Evolutionary conservation across 2,797 vertebrate species (phyloP).

Genomic region (Rousettus madagascariensis): DNA sequence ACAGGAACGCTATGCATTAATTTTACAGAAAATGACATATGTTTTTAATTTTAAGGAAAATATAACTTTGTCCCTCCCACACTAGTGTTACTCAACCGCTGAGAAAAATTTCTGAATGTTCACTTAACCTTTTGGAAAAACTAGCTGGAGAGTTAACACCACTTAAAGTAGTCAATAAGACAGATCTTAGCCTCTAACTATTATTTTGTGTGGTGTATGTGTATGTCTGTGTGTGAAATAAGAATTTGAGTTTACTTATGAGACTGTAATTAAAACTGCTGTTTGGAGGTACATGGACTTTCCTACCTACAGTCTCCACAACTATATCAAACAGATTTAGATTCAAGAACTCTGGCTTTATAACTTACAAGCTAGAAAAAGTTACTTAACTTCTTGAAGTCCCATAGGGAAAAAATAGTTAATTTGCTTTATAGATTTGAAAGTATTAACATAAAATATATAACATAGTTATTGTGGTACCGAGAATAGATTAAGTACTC

Average conservation of each 20-base stretch:
- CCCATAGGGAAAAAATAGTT: neutral
- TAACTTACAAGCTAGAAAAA: neutral
- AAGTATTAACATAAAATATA: slow-evolving; percentile 19
- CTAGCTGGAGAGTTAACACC: neutral
- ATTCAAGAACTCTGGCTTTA: neutral
- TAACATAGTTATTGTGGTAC: neutral
- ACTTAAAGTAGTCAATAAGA: neutral
- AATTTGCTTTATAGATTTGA: neutral
- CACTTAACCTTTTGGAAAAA: neutral
- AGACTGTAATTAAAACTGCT: neutral
- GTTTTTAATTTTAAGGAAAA: neutral
- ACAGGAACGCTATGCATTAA: neutral
- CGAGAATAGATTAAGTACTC: neutral
- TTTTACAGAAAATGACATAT: neutral
- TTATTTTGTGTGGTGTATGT: neutral
- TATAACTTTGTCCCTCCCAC: neutral
- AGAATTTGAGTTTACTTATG: neutral
- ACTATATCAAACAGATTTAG: neutral
- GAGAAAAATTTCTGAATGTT: neutral
- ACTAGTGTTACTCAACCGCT: neutral
- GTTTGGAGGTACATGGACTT: neutral
- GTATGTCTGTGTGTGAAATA: neutral
- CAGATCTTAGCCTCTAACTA: neutral
- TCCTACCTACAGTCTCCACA: neutral
- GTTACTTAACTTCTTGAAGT: neutral